Evolutionary conservation across 2,113 vertebrate species (phyloP), one percentile per base, ranked within the genome.

Genomic region (Gambusia affinis): DNA sequence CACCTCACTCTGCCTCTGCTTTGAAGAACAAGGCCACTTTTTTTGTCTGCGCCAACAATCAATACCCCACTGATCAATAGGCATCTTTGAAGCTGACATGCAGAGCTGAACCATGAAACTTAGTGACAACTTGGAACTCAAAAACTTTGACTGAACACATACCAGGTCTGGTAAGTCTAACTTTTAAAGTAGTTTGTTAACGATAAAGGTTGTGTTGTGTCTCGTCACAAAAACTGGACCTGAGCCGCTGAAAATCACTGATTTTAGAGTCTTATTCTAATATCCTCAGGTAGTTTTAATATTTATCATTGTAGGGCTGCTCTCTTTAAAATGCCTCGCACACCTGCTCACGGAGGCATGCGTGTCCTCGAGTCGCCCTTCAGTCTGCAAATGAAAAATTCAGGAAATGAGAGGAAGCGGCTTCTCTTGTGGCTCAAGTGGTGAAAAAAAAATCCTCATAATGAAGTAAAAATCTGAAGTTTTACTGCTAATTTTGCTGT

Each of bases 321-420:
- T 30, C 42, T 64, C 42, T 75, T 30, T 11, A 29, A 67, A 71
- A 67, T 11, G 35, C 39, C 8, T 33, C 51, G 62, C 57, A 60
- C 61, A 63, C 61, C 28, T 63, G 5, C 73, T 73, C 24, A 60
- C 47, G 42, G 33, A 68, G 22, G 14, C 28, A 64, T 0, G 42
- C 2, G 27, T 8, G 27, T 81, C 73, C 28, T 72, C 17, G 15
- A 5, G 0, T 47, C 22, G 14, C 47, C 65, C 10, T 65, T 79
- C 63, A 51, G 68, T 54, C 62, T 35, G 51, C 69, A 77, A 65
- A 65, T 54, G 22, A 84, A 76, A 61, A 54, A 69, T 79, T 60
- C 64, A 57, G 10, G 60, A 75, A 24, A 68, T 65, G 69, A 73
- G 60, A 29, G 17, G 64, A 27, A 75, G 17, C 67, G 0, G 62